Evolutionary conservation across 2,797 vertebrate genomes (phyloP).

Genomic region (Tragelaphus eurycerus): DNA sequence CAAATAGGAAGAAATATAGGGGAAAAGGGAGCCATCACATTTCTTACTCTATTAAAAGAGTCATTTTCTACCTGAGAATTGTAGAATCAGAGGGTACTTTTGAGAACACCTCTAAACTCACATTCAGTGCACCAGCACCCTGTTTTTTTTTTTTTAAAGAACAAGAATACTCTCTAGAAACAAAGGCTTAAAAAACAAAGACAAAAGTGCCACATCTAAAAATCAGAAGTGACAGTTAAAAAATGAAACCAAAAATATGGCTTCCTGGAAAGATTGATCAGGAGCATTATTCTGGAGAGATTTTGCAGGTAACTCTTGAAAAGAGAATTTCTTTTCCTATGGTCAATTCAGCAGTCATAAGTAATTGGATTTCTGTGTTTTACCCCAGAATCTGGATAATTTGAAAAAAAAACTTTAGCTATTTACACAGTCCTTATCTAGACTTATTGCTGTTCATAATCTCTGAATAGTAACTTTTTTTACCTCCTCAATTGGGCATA

Average conservation of each 20-base stretch:
- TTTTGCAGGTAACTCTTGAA: neutral
- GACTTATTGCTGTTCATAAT: neutral
- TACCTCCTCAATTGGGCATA: neutral
- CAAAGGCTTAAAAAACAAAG: neutral
- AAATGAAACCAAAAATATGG: slow-evolving; percentile 23
- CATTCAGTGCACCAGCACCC: neutral
- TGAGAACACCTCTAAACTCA: neutral
- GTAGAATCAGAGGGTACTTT: neutral
- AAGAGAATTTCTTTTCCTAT: neutral
- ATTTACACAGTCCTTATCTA: neutral
- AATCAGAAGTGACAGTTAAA: neutral
- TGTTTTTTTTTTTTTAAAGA: neutral
- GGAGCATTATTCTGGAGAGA: neutral
- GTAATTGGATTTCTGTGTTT: neutral
- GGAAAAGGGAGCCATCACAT: neutral
- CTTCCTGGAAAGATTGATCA: neutral
- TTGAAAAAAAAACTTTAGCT: slow-evolving; percentile 2
- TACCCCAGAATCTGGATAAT: neutral
- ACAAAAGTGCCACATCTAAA: neutral
- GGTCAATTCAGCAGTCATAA: neutral
- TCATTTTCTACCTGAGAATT: neutral
- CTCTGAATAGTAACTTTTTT: neutral
- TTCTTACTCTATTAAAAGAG: neutral
- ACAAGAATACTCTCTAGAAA: neutral
- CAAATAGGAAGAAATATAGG: neutral